Base-by-base conservation (phyloP, 2,113 vertebrate species). In the Burhinus bistriatus region DNA sequence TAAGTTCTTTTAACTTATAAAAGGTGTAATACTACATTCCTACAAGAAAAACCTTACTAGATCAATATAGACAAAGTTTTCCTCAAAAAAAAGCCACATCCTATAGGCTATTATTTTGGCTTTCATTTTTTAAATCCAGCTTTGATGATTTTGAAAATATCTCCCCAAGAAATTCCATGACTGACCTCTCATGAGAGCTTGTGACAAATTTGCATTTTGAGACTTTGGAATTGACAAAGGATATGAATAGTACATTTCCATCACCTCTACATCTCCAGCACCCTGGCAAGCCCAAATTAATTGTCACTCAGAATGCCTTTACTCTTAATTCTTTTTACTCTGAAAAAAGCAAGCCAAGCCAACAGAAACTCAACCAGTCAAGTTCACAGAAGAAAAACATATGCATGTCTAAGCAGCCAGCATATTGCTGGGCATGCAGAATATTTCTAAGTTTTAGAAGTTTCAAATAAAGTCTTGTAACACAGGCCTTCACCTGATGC, bases 41-140 rank as follows among this genome's bases (percentile, higher is more conserved):
- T 75, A 21, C 15, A 11, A 59, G 8, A 85, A 83, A 89, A 70
- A 47, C 2, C 16, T 64, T 45, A 38, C 6, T 29, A 68, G 34
- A 80, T 55, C 9, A 73, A 65, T 42, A 77, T 0, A 78, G 21
- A 54, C 4, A 38, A 23, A 49, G 4, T 16, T 68, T 58, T 84
- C 5, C 5, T 44, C 0, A 86, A 58, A 81, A 58, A 42, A 1
- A 1, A 0, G 2, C 3, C 15, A 51, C 11, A 58, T 9, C 5
- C 9, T 55, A 6, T 6, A 64, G 66, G 27, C 14, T 58, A 55
- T 26, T 83, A 25, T 72, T 84, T 84, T 91, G 14, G 30, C 25
- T 64, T 76, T 51, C 8, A 15, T 42, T 83, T 73, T 73, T 91
- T 57, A 34, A 65, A 61, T 66, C 6, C 18, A 66, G 34, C 16